Conservation (phyloP, 2,888 invertebrate genomes). For the Pecten maximus region DNA sequence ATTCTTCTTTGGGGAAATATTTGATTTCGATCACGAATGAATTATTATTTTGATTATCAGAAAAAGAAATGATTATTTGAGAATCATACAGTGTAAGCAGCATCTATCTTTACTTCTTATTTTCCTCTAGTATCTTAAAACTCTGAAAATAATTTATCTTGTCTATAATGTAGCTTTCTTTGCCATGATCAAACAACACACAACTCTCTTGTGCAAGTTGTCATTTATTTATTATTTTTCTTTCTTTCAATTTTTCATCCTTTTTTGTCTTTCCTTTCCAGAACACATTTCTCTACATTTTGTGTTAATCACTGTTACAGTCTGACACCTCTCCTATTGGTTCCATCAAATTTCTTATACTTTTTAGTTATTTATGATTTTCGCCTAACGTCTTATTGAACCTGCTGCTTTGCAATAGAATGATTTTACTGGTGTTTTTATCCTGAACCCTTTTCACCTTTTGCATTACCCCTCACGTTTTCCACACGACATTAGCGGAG, state of each 20-base stretch:
- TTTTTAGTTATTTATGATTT: neutral
- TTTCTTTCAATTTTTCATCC: neutral
- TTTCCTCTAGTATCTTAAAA: neutral
- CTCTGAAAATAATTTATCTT: neutral
- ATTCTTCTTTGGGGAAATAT: conserved; percentile 9
- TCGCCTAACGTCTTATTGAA: conserved; percentile 27
- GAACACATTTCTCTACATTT: conserved; percentile 29
- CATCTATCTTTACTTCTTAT: conserved; percentile 3
- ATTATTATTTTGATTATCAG: neutral
- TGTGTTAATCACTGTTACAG: neutral
- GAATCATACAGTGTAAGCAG: neutral
- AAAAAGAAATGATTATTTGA: neutral
- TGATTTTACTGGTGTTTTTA: conserved; percentile 27
- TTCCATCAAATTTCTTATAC: neutral
- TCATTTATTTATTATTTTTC: neutral
- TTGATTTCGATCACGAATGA: neutral
- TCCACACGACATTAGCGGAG: conserved; percentile 33
- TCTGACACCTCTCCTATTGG: conserved; percentile 11
- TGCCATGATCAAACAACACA: conserved; percentile 13
- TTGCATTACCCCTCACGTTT: conserved; percentile 31
- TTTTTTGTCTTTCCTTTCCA: conserved; percentile 31
- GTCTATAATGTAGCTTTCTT: conserved; percentile 6
- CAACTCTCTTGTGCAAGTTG: conserved; percentile 35
- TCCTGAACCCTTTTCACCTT: conserved; percentile 25
- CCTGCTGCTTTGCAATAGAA: conserved; percentile 24